phyloP scores from a whole-genome alignment of 2,888 invertebrate genomes.

The Prenolepis imparis region DNA sequence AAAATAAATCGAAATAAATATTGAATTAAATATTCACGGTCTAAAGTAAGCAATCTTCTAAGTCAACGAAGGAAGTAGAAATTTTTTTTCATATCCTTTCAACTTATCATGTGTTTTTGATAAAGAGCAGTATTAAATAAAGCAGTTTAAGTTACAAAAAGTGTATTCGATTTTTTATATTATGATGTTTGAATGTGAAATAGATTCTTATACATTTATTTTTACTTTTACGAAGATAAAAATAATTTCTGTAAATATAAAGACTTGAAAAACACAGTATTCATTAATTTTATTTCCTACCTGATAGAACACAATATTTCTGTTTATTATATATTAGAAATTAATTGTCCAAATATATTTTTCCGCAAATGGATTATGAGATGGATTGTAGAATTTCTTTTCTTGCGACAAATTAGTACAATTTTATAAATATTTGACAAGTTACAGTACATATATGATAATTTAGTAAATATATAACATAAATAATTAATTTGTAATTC shows the following conservation, averaged over 20 bases:
- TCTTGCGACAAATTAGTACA: neutral
- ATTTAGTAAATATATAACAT: neutral
- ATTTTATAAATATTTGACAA: neutral
- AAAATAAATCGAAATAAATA: constrained; percentile 12
- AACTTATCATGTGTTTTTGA: neutral
- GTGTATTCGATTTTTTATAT: neutral
- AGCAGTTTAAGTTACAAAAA: neutral
- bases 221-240: constrained; percentile 3
- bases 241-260: constrained; percentile 3
- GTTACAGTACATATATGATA: neutral
- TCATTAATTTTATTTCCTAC: neutral
- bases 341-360: neutral
- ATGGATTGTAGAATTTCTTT: neutral
- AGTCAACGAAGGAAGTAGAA: neutral
- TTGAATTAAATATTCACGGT: neutral
- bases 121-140: neutral
- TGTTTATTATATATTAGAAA: neutral
- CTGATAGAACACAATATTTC: neutral
- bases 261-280: neutral
- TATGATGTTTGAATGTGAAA: neutral
- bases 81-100: neutral
- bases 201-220: constrained; percentile 11
- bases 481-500: neutral
- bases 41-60: neutral
- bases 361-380: neutral